Conservation (phyloP, 2,797 vertebrate genomes). For the Microcaecilia unicolor region DNA sequence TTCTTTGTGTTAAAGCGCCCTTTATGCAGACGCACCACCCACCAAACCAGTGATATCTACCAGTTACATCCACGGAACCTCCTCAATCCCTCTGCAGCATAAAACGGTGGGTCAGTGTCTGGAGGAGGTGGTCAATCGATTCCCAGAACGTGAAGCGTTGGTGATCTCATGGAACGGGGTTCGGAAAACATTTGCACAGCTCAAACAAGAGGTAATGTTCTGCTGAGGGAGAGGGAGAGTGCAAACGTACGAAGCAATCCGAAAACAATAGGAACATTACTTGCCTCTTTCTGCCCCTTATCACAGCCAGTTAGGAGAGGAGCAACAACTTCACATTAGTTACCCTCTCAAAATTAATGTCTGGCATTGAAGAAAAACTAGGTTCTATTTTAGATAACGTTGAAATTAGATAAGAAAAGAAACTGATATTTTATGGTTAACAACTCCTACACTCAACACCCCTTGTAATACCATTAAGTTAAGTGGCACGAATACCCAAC, state of each 20-base stretch:
- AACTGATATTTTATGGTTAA: no score
- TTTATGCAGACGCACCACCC: constrained; percentile 38
- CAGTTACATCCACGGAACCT: constrained; percentile 71
- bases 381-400: no score
- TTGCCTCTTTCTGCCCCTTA: accelerated
- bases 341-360: no score
- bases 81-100: constrained; percentile 29
- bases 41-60: constrained; percentile 43
- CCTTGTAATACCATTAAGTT: no score
- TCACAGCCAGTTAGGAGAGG: background rate
- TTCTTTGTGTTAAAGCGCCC: constrained; percentile 42
- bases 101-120: constrained; percentile 62
- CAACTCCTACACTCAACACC: no score
- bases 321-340: no score
- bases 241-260: no score
- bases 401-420: no score
- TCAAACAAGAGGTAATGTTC: constrained; percentile 69
- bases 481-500: no score
- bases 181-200: constrained; percentile 66
- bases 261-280: accelerated
- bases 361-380: no score
- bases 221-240: background rate
- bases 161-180: constrained; percentile 55
- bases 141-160: constrained; percentile 67
- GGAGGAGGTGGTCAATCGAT: constrained; percentile 34